Base-by-base conservation (phyloP, 2,888 invertebrate species). In the Metacarcinus magister region DNA sequence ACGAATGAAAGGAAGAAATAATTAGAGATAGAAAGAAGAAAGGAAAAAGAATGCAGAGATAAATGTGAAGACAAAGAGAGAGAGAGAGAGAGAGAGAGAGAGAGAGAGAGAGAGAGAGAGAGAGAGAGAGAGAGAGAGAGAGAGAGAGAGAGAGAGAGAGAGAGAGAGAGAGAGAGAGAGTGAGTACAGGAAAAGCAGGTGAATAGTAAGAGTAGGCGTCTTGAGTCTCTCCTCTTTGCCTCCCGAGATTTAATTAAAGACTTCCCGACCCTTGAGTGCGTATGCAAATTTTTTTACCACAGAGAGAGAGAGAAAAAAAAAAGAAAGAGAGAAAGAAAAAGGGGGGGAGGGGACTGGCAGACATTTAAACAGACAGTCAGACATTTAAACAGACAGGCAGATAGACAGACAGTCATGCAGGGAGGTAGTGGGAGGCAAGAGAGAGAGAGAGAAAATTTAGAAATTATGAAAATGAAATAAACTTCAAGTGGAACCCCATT, bases 101-200 rank as follows among this genome's bases (percentile, higher is more conserved):
- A 67, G 67, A 67, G 67, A 67, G 67, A 67, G 67, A 67, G 67
- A 67, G 67, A 67, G 67, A 67, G 67, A 67, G 67, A 67, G 67
- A 67, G 67, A 67, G 67, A 67, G 67, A 82, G 28, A 32, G 28
- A 32, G 2, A 82, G n/a, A 23, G 67, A 67, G n/a, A 67, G 16
- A 67, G n/a, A 67, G n/a, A 67, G 67, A 67, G 67, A n/a, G 60
- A 60, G 60, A 60, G 60, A 60, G 60, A 60, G 60, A 60, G 60
- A 60, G 60, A 60, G 60, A 60, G 60, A 60, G 60, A 60, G 60
- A 60, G 60, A 60, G n/a, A 67, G n/a, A 10, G n/a, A 67, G 67
- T 23, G n/a, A 67, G n/a, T 23, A 5, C 19, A 2, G 5, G n/a
- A 23, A n/a, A 23, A n/a, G 5, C 1, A 67, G 23, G 54, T 54